Base-by-base conservation (phyloP, 1,140 invertebrate species). In the Drosophila ananassae region DNA sequence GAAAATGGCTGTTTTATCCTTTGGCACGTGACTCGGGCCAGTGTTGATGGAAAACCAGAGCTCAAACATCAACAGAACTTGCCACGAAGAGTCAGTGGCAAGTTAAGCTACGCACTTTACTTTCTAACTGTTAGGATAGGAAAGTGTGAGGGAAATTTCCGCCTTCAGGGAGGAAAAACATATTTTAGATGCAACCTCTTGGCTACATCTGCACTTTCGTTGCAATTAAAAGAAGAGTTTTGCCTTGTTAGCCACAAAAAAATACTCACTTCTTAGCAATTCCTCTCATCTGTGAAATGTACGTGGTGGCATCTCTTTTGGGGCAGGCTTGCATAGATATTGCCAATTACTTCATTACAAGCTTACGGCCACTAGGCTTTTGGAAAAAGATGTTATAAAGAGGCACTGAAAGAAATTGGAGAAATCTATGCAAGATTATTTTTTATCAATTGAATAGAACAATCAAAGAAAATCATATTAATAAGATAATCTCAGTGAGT, bases 341-440 rank as follows among this genome's bases (percentile, higher is more conserved):
- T 54, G 32, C 82, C 78, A 87, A 85, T 82, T 85, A 82, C 72
- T 85, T 82, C 62, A 87, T 78, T 78, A 81, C 67, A 78, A 67
- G 64, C 57, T 24, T 39, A 17, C 28, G 10, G 72, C 60, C 55
- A 68, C 71, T 57, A 54, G 50, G 41, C 50, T 67, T 67, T 44
- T 54, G 5, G 39, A 32, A 47, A 30, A 62, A 48, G 3, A 47
- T 22, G 9, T 24, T 17, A 44, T 21, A 17, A 21, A 47, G 6
- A 22, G 24, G 22, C 44, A 47, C 44, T 47, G 41, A 21, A 21
- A 6, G 41, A 17, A 46, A 17, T 17, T n/a, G n/a, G n/a, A n/a
- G n/a, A n/a, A n/a, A n/a, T 17, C 17, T 17, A 17, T 17, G 1
- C 17, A 1, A 17, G 17, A 17, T 17, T 17, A 17, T 17, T 17